Percentiles rank a stretch among this genome's conserved stretches.
Conservation (phyloP, 1,140 invertebrate species). For the Drosophila guanche region DNA sequence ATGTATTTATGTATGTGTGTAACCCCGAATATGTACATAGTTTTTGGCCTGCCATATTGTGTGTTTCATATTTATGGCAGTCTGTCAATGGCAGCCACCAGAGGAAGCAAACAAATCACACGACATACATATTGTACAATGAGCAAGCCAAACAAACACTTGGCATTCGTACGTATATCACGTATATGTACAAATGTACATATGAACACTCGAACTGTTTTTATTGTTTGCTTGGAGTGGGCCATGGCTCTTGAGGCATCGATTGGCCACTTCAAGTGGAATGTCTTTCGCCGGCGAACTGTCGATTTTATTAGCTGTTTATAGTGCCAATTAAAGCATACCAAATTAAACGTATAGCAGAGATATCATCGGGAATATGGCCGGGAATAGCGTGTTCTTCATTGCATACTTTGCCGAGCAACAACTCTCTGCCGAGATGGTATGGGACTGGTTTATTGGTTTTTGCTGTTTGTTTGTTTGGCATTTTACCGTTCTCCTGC, state of each 20-base stretch:
- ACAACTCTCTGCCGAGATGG: slow-evolving; percentile 17
- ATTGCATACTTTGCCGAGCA: slow-evolving; percentile 21
- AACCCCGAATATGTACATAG: slow-evolving; percentile 48
- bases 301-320: slow-evolving; percentile 50
- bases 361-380: not conserved
- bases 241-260: slow-evolving; percentile 58
- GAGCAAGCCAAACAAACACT: not conserved
- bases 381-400: slow-evolving; percentile 39
- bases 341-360: slow-evolving; percentile 30
- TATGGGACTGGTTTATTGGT: slow-evolving; percentile 50
- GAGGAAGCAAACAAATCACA: slow-evolving; percentile 47
- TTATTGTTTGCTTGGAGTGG: slow-evolving; percentile 68
- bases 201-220: slow-evolving; percentile 60
- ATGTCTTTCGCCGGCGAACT: slow-evolving; percentile 16
- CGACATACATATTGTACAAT: slow-evolving; percentile 24
- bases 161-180: not conserved
- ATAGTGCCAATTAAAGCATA: slow-evolving; percentile 69
- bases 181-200: slow-evolving; percentile 5
- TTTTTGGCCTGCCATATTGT: slow-evolving; percentile 59
- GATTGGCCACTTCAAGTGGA: slow-evolving; percentile 48
- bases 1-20: not conserved
- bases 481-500: slow-evolving; percentile 25
- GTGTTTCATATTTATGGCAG: slow-evolving; percentile 74
- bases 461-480: slow-evolving; percentile 18
- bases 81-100: slow-evolving; percentile 69